These are phyloP conservation scores for Achroia grisella DNA, from an alignment of 1,140 invertebrate species.

Conservation along the genomic window DNA sequence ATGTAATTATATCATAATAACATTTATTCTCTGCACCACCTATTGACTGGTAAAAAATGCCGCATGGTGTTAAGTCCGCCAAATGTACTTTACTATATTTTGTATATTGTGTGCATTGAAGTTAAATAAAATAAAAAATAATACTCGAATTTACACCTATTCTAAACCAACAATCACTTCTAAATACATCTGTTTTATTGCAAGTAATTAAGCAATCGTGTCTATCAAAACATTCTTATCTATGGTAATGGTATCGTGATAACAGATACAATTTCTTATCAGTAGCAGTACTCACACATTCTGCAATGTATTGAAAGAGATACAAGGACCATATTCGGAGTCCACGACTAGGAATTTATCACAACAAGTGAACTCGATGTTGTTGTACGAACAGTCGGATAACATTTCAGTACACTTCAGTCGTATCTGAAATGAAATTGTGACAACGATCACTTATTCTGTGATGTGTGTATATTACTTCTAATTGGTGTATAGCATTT, in stretches of 20 bases:
- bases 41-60: no score
- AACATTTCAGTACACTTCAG: constrained; percentile 66
- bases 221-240: constrained; percentile 14
- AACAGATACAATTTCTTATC: neutral
- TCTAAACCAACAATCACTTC: no score
- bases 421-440: constrained; percentile 49
- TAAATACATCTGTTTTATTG: no score
- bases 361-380: constrained; percentile 71
- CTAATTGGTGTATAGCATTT: neutral
- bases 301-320: constrained; percentile 73
- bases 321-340: constrained; percentile 75
- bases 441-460: neutral
- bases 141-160: no score
- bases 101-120: no score
- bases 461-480: neutral
- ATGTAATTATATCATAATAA: no score
- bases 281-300: constrained; percentile 38
- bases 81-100: no score
- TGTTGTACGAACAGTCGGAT: constrained; percentile 67
- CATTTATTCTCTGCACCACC: no score
- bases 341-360: constrained; percentile 69
- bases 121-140: no score
- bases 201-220: neutral
- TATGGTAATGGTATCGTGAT: neutral
- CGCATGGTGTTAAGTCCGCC: no score